Base-by-base conservation (phyloP, 2,113 vertebrate species). In the Ictidomys tridecemlineatus region DNA sequence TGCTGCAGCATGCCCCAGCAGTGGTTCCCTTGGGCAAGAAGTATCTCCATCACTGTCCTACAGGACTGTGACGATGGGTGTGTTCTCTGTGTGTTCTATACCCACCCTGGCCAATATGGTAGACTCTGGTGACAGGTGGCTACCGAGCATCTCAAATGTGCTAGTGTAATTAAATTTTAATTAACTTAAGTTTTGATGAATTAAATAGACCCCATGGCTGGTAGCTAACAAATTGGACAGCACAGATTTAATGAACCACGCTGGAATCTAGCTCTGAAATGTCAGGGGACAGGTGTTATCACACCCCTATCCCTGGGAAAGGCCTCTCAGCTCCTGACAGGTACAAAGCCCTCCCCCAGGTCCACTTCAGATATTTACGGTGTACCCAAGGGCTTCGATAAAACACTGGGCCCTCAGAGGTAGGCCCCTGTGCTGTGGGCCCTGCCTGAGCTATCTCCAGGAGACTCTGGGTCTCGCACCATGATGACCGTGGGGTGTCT, bases 51-150 rank as follows among this genome's bases (percentile, higher is more conserved):
- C 6, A 5, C 8, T 67, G 72, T 11, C 56, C 5, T 0, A 1
- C 4, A 12, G 65, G 42, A 58, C 20, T 12, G 37, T 0, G 1
- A 51, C 0, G 26, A 72, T 0, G 16, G 61, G 53, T 39, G 39
- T 39, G 39, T 39, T 39, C 39, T 39, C 39, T 3, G 2, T 1
- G 3, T 0, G 45, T 20, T 17, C 77, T 14, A 2, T 0, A 8
- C n/a, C 2, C 11, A 5, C 0, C 1, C 20, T 7, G 32, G 32
- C 39, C 28, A 11, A 24, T 8, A 34, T 0, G 30, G 42, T 11
- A 8, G 30, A 17, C 3, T 0, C 56, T 3, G 8, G 77, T 11
- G 30, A 3, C 45, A 18, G 0, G 20, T 20, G 42, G 32, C 53
- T 65, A 10, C 8, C 5, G 12, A 42, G 85, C 48, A 30, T 39